These are phyloP conservation scores for Caracal caracal DNA, from an alignment of 2,113 vertebrate genomes.

Conservation along the genomic window DNA sequence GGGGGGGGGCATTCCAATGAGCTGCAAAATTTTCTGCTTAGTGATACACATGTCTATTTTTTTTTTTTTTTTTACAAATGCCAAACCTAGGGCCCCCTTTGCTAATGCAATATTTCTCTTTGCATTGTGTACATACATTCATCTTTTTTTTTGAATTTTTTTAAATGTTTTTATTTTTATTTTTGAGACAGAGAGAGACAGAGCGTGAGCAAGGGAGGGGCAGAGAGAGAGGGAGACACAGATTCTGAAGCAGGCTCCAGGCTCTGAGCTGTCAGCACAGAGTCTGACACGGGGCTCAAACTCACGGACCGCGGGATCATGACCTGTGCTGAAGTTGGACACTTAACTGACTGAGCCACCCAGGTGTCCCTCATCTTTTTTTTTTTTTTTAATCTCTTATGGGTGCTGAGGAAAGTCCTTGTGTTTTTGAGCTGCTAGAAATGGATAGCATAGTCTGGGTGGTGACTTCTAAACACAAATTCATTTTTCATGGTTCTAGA, in stretches of 20 bases:
- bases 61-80: conserved; percentile 33
- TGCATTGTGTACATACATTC: neutral
- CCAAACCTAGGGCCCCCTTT: neutral
- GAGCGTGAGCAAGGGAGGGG: no score
- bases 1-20: neutral
- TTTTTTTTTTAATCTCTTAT: neutral
- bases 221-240: no score
- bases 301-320: accelerated
- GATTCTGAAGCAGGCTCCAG: no score
- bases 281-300: no score
- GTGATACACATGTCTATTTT: neutral
- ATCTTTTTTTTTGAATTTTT: neutral
- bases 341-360: no score
- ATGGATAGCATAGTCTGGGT: neutral
- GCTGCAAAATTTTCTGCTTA: neutral
- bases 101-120: neutral
- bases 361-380: no score
- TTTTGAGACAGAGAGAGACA: no score
- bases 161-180: no score
- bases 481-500: neutral
- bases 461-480: neutral
- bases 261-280: no score
- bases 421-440: neutral
- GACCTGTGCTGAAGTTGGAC: no score
- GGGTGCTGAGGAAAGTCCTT: neutral